These are phyloP conservation scores for Blastomussa wellsi DNA, from an alignment of 92 coral and sea anemone species.

Conservation along the genomic window DNA sequence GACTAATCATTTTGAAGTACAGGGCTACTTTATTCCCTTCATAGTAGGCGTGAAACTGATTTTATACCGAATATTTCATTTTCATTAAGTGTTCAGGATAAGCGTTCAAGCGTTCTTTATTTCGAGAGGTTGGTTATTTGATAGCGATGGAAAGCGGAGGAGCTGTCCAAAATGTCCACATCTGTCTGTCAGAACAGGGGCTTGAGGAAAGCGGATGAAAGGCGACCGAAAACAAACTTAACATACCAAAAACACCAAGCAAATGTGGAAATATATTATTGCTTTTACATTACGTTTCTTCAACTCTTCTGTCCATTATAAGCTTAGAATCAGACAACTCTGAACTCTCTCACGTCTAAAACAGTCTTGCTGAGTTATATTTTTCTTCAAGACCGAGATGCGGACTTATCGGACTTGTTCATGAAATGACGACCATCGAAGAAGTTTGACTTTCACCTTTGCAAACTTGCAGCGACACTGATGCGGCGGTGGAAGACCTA, in stretches of 20 bases:
- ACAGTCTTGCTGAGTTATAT: neutral
- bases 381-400: neutral
- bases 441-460: constrained; percentile 2
- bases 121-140: constrained; percentile 71
- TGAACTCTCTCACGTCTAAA: neutral
- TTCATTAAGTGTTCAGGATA: constrained; percentile 38
- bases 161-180: constrained; percentile 79
- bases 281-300: constrained; percentile 13
- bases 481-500: constrained; percentile 23
- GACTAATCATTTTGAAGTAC: constrained; percentile 36
- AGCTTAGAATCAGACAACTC: neutral
- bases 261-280: constrained; percentile 27
- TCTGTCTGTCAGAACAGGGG: constrained; percentile 75
- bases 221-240: constrained; percentile 83
- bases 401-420: neutral
- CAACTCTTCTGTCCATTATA: neutral
- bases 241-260: constrained; percentile 76
- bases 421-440: constrained; percentile 14
- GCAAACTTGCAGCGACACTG: constrained; percentile 13
- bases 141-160: constrained; percentile 72
- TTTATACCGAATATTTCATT: constrained; percentile 25
- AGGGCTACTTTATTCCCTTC: constrained; percentile 18
- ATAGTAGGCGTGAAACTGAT: constrained; percentile 29
- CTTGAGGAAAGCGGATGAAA: constrained; percentile 80
- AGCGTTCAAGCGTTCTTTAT: constrained; percentile 35